A percentile compares a stretch with the other conserved stretches of the same genome.
Evolutionary conservation across 1,140 invertebrate genomes (phyloP).

Genomic region (Caenorhabditis inopinata): DNA sequence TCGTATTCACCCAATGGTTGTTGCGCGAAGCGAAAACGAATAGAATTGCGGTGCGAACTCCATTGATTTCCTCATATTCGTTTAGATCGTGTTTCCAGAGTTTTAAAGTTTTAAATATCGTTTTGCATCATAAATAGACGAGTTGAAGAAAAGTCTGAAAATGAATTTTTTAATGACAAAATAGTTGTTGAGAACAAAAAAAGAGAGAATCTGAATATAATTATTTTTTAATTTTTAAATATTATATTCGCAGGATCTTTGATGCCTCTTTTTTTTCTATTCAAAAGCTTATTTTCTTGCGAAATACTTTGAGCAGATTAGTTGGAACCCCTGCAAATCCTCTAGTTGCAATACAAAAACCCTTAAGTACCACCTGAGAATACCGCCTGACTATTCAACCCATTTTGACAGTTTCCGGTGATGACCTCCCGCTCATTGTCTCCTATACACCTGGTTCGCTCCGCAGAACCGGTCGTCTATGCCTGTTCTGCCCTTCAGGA

Average conservation of each 20-base stretch:
- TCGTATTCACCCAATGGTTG: slow-evolving; percentile 24
- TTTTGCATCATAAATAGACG: too few relatives aligned
- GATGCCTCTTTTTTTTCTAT: background rate
- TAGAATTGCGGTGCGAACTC: background rate
- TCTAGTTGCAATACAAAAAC: background rate
- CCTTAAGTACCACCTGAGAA: slow-evolving; percentile 19
- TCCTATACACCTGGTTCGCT: background rate
- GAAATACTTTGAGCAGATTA: too few relatives aligned
- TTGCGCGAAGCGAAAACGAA: background rate
- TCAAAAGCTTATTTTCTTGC: background rate
- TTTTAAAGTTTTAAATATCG: too few relatives aligned
- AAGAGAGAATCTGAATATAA: too few relatives aligned
- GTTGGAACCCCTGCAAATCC: background rate
- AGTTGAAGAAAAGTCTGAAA: too few relatives aligned
- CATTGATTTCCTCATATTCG: background rate
- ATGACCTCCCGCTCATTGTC: background rate
- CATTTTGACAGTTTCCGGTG: slow-evolving; percentile 28
- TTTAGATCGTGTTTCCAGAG: too few relatives aligned
- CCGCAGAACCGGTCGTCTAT: background rate
- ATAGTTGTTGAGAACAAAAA: too few relatives aligned
- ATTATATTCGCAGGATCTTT: too few relatives aligned
- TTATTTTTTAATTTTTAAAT: too few relatives aligned
- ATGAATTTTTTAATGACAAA: background rate
- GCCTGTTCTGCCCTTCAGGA: background rate
- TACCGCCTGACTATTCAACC: background rate